These are phyloP conservation scores for Decapterus maruadsi DNA, from an alignment of 2,797 vertebrate genomes.

Conservation along the genomic window DNA sequence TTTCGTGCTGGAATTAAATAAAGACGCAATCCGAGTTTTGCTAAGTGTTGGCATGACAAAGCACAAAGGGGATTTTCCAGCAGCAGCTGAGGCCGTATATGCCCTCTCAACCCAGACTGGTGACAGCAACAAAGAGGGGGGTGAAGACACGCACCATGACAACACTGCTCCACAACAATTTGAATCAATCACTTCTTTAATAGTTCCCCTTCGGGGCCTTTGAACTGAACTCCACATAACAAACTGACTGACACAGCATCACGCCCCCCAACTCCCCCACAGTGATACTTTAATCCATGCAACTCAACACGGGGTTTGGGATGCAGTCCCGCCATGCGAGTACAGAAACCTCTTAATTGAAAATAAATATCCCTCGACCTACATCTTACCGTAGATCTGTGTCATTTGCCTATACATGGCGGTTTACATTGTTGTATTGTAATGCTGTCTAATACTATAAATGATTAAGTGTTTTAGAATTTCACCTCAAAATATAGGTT, in stretches of 20 bases:
- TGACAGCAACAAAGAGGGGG: conserved; percentile 67
- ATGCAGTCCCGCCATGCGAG: conserved; percentile 13
- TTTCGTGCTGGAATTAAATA: conserved; percentile 45
- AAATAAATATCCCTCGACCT: conserved; percentile 70
- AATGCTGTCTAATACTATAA: conserved; percentile 50
- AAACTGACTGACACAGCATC: conserved; percentile 24
- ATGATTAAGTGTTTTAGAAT: conserved; percentile 50
- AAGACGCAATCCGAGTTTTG: conserved; percentile 32
- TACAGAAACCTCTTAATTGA: conserved; percentile 50
- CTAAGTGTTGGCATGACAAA: conserved; percentile 41
- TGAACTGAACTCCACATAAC: conserved; percentile 44
- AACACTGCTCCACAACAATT: conserved; percentile 72
- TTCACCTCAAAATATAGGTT: conserved; percentile 72
- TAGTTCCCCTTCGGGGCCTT: conserved; percentile 58
- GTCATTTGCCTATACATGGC: conserved; percentile 38
- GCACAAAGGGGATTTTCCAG: conserved; percentile 77
- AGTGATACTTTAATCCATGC: conserved; percentile 67
- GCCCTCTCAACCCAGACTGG: conserved; percentile 62
- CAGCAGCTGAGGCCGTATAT: conserved; percentile 75
- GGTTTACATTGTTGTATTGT: conserved; percentile 67
- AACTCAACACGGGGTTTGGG: conserved; percentile 48
- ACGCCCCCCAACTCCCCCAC: not conserved
- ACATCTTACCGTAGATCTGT: conserved; percentile 67
- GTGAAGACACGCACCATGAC: conserved; percentile 66
- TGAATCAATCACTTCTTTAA: conserved; percentile 78